These are phyloP conservation scores for Heliconius erato DNA, from an alignment of 2,888 invertebrate species.

Conservation along the genomic window DNA sequence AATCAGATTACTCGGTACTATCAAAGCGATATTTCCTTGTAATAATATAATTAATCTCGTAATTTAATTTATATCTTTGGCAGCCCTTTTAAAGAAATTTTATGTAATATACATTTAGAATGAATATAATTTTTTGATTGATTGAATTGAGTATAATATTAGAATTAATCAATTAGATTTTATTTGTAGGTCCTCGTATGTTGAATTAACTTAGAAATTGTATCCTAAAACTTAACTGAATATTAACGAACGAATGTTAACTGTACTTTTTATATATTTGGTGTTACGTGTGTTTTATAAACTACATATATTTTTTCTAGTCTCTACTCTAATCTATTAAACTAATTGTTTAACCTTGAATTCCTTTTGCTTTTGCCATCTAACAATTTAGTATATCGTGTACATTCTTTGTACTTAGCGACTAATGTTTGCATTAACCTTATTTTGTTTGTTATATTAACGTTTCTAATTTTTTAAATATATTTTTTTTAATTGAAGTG, in stretches of 20 bases:
- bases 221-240: background rate
- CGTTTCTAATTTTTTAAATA: background rate
- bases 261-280: background rate
- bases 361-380: conserved; percentile 37
- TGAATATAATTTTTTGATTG: too few species aligned
- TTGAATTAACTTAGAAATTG: background rate
- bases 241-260: background rate
- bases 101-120: conserved; percentile 12
- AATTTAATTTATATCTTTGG: conserved; percentile 30
- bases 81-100: conserved; percentile 43
- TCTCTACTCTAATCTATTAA: conserved; percentile 7
- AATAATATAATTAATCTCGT: background rate
- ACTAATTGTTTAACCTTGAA: conserved; percentile 19
- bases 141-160: background rate
- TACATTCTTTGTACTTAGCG: conserved; percentile 5
- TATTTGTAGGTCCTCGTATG: background rate
- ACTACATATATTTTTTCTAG: conserved; percentile 6
- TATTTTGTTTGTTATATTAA: conserved; percentile 30
- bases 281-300: background rate
- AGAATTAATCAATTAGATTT: background rate
- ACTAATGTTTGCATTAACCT: conserved; percentile 31
- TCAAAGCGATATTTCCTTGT: background rate
- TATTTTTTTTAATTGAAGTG: background rate
- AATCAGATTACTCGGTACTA: background rate
- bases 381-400: conserved; percentile 28